Evolutionary conservation across 2,113 vertebrate genomes (phyloP).

Genomic region (Mirounga angustirostris): DNA sequence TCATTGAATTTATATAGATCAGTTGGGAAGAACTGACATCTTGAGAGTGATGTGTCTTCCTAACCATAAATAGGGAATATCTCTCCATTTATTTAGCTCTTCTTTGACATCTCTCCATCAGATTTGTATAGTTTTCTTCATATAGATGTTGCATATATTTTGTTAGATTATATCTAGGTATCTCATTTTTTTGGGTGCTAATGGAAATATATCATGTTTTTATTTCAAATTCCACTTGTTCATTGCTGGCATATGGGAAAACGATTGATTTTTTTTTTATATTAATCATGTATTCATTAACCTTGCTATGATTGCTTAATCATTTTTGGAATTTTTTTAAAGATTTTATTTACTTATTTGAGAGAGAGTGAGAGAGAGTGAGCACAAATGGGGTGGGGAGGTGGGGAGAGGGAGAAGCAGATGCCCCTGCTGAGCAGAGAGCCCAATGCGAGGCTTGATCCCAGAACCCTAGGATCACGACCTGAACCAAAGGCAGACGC

Average conservation of each 20-base stretch:
- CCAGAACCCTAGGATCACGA: not conserved
- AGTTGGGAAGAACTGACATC: not conserved
- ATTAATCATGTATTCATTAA: not conserved
- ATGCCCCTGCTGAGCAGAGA: not conserved
- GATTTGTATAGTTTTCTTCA: not conserved
- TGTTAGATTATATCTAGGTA: not conserved
- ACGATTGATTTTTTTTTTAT: not conserved
- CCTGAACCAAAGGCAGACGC: not conserved
- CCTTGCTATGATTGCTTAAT: not conserved
- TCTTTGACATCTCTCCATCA: not conserved
- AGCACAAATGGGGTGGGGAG: not conserved
- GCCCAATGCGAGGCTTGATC: not conserved
- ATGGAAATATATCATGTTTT: not conserved
- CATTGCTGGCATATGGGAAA: not conserved
- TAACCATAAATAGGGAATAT: not conserved
- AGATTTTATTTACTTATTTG: not conserved
- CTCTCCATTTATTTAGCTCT: not conserved
- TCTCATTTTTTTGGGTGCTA: not conserved
- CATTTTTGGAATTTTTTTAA: not conserved
- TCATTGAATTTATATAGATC: not conserved
- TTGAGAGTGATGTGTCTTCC: not conserved
- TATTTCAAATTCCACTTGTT: not conserved
- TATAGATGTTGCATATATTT: not conserved
- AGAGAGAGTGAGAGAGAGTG: not conserved
- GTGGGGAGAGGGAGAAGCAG: not conserved